Conservation (phyloP, 2,797 vertebrate species). For the Synanceia verrucosa region DNA sequence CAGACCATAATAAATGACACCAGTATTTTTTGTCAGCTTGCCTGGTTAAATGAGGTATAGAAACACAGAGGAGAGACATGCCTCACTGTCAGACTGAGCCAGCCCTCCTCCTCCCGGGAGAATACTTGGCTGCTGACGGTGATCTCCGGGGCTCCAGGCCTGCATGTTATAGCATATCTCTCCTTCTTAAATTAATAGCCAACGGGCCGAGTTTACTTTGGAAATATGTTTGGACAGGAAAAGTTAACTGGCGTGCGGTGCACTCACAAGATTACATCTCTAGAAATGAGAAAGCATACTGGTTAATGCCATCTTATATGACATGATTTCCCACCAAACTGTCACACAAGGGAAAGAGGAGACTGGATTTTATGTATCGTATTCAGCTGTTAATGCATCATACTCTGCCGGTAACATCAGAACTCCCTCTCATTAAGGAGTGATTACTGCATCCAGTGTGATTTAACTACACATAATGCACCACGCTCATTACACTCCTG, state of each 20-base stretch:
- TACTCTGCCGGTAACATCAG: slow-evolving; percentile 37
- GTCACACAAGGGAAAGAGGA: slow-evolving; percentile 29
- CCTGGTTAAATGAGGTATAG: slow-evolving; percentile 54
- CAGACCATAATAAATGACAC: slow-evolving; percentile 35
- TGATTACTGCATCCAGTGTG: slow-evolving; percentile 47
- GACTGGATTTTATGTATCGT: slow-evolving; percentile 42
- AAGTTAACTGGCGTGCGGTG: slow-evolving; percentile 33
- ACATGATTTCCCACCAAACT: slow-evolving; percentile 43
- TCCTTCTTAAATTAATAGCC: slow-evolving; percentile 70
- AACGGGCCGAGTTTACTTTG: slow-evolving; percentile 62
- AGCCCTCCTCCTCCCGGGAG: slow-evolving; percentile 47
- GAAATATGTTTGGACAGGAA: slow-evolving; percentile 71
- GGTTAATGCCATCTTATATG: slow-evolving; percentile 18
- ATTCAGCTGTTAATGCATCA: slow-evolving; percentile 49
- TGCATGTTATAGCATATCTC: slow-evolving; percentile 71
- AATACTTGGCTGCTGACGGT: slow-evolving; percentile 65
- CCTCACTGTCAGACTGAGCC: slow-evolving; percentile 58
- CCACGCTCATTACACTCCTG: slow-evolving; percentile 56
- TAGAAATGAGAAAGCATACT: slow-evolving; percentile 33
- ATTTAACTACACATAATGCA: slow-evolving; percentile 36
- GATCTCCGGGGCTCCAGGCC: slow-evolving; percentile 63
- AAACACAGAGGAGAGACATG: slow-evolving; percentile 37
- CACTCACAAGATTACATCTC: slow-evolving; percentile 43
- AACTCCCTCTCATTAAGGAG: slow-evolving; percentile 61
- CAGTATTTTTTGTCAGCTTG: slow-evolving; percentile 39